Evolutionary conservation across 2,888 invertebrate genomes (phyloP).

Genomic region (Caenorhabditis doughertyi): DNA sequence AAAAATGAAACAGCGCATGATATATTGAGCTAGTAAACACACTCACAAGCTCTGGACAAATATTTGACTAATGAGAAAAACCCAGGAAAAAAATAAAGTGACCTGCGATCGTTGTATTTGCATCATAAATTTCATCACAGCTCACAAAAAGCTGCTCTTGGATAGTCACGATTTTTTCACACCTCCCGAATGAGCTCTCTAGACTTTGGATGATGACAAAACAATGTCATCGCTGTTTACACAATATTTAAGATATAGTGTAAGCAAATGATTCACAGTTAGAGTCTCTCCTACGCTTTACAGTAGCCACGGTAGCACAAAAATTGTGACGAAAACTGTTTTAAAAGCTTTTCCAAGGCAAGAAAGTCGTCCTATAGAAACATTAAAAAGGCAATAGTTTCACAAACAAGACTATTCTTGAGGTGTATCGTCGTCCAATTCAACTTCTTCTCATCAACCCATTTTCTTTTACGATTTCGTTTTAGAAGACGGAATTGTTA

Average conservation of each 20-base stretch:
- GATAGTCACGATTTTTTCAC: background rate
- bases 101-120: background rate
- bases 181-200: background rate
- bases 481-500: background rate
- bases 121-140: background rate
- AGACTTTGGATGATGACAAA: conserved; percentile 20
- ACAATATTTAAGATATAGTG: conserved; percentile 5
- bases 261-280: background rate
- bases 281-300: background rate
- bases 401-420: too few species aligned
- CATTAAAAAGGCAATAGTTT: too few species aligned
- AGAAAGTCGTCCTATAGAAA: background rate
- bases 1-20: background rate
- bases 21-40: background rate
- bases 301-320: background rate
- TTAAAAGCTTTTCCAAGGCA: too few species aligned
- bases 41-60: conserved; percentile 6
- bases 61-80: conserved; percentile 17
- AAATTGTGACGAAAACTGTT: background rate
- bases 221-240: conserved; percentile 41
- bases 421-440: too few species aligned
- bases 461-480: background rate
- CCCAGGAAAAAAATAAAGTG: background rate
- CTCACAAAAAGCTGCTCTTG: background rate
- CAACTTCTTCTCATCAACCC: background rate